phyloP scores from a whole-genome alignment of 2,888 invertebrate genomes.

The Myopa testacea region DNA sequence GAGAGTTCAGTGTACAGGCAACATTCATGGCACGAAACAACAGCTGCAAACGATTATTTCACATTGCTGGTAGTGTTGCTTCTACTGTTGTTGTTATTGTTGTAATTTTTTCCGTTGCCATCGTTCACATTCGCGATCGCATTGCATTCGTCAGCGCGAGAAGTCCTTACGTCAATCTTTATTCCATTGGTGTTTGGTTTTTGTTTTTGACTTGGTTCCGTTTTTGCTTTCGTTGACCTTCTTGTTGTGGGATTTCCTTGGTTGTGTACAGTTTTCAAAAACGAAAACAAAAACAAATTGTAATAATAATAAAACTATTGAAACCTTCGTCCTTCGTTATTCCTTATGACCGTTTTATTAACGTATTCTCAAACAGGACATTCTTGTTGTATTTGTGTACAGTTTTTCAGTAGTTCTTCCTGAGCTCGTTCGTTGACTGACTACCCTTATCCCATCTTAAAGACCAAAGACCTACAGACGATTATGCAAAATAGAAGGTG shows the following conservation, averaged over 20 bases:
- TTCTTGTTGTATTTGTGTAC: conserved; percentile 1
- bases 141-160: background rate
- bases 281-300: background rate
- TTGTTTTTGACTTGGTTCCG: conserved; percentile 1
- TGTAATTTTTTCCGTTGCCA: conserved; percentile 40
- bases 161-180: background rate
- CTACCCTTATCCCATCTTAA: background rate
- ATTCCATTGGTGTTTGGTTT: background rate
- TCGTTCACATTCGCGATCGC: conserved; percentile 12
- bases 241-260: conserved; percentile 10
- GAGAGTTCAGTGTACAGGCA: too few relatives aligned
- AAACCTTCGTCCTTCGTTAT: too few relatives aligned
- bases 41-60: background rate
- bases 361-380: background rate
- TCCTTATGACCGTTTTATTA: background rate
- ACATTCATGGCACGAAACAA: background rate
- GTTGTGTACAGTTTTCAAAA: conserved; percentile 5
- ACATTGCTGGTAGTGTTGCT: background rate
- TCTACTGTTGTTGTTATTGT: conserved; percentile 32
- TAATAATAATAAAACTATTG: background rate
- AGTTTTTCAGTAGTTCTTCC: conserved; percentile 9
- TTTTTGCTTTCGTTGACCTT: conserved; percentile 34
- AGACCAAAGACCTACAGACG: background rate
- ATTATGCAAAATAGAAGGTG: conserved; percentile 13
- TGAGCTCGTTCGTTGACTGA: conserved; percentile 13